phyloP scores from a whole-genome alignment of 2,888 invertebrate species.

The Perdita meconis region DNA sequence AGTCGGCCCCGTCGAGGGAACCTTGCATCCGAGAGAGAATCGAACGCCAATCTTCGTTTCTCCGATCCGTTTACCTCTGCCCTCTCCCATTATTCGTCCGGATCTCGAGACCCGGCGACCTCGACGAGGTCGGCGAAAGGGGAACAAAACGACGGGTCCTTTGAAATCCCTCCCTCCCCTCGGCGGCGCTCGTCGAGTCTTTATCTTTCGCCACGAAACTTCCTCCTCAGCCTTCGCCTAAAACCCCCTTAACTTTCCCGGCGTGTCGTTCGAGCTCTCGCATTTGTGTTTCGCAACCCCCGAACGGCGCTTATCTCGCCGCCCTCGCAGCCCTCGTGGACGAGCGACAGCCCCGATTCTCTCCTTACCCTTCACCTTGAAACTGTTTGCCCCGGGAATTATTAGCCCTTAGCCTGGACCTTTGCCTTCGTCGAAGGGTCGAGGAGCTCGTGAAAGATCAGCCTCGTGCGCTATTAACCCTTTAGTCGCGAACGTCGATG shows the following conservation, averaged over 20 bases:
- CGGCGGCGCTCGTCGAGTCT: conserved; percentile 21
- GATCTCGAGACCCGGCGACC: neutral
- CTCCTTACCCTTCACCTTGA: conserved; percentile 21
- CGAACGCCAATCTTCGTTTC: neutral
- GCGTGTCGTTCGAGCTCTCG: conserved; percentile 13
- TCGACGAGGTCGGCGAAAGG: neutral
- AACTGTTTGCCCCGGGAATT: conserved; percentile 32
- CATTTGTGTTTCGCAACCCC: conserved; percentile 37
- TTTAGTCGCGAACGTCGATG: no score
- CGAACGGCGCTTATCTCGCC: conserved; percentile 29
- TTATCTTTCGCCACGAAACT: conserved; percentile 29
- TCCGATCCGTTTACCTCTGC: neutral
- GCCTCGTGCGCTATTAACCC: neutral
- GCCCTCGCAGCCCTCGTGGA: neutral
- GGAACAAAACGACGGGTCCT: no score
- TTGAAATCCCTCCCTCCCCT: neutral
- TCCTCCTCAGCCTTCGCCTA: neutral
- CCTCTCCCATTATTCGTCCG: neutral
- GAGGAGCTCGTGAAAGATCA: neutral
- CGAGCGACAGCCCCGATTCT: neutral
- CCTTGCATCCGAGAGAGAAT: neutral
- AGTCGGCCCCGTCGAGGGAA: neutral
- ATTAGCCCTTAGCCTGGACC: neutral
- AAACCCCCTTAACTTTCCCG: conserved; percentile 33
- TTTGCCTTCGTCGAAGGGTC: neutral